Evolutionary conservation across 2,797 vertebrate species (phyloP).

Genomic region (Myioborus miniatus): DNA sequence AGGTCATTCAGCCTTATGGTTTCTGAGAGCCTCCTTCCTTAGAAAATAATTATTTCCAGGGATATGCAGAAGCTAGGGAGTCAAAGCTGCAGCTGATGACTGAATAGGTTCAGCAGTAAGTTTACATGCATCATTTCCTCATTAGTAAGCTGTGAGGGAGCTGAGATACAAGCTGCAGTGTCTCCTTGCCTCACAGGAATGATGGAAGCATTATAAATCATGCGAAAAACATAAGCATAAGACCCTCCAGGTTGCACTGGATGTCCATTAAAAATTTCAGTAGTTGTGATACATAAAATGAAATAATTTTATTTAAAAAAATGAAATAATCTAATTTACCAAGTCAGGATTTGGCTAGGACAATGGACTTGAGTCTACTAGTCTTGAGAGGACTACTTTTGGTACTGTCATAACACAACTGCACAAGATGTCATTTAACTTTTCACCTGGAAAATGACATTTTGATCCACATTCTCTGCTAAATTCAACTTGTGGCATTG

Average conservation of each 20-base stretch:
- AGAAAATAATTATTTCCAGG: background rate
- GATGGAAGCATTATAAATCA: background rate
- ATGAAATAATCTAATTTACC: background rate
- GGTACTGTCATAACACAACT: background rate
- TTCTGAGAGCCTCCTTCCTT: background rate
- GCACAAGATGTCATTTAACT: background rate
- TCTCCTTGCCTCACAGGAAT: background rate
- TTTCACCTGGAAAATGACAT: background rate
- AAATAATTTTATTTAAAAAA: background rate
- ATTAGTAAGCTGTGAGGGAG: background rate
- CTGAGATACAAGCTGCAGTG: background rate
- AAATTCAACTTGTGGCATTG: background rate
- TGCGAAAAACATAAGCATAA: background rate
- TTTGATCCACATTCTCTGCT: background rate
- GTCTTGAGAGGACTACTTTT: background rate
- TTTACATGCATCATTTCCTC: background rate
- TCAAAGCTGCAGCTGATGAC: background rate
- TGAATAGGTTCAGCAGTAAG: background rate
- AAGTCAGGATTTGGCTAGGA: background rate
- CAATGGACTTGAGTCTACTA: background rate
- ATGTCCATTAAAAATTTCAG: background rate
- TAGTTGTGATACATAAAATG: background rate
- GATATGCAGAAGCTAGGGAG: background rate
- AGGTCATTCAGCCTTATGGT: background rate
- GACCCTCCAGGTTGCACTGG: background rate